phyloP scores from a whole-genome alignment of 2,888 invertebrate genomes.

The Bellardia bayeri region DNA sequence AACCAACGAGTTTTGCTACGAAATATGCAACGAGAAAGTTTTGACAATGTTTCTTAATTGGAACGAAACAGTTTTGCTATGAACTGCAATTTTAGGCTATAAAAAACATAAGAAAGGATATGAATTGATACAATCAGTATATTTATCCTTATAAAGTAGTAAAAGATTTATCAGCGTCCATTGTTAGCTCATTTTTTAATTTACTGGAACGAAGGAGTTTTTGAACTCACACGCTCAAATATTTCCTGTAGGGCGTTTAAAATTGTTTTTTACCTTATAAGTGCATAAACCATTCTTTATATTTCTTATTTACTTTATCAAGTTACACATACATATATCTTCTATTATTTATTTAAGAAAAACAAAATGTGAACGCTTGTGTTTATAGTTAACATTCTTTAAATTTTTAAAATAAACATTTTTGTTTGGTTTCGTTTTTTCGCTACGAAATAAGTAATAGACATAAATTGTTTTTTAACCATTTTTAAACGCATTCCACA shows the following conservation, averaged over 20 bases:
- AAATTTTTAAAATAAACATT: constrained; percentile 33
- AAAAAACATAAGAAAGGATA: no score
- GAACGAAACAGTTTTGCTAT: no score
- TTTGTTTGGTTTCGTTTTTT: neutral
- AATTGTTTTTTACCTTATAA: constrained; percentile 8
- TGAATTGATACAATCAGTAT: no score
- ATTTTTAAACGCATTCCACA: constrained; percentile 17
- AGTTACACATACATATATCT: neutral
- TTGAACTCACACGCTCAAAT: neutral
- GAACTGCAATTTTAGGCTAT: no score
- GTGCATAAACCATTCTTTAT: neutral
- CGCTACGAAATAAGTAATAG: neutral
- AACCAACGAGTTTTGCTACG: no score
- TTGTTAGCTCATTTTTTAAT: no score
- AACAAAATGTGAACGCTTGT: neutral
- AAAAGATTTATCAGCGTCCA: no score
- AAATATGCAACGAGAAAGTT: no score
- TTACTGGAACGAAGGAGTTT: no score
- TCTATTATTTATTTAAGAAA: neutral
- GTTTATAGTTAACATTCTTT: constrained; percentile 37
- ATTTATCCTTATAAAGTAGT: no score
- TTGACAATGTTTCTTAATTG: no score
- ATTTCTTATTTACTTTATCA: neutral
- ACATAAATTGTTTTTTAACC: constrained; percentile 15
- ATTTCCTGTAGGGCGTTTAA: neutral